phyloP scores from a whole-genome alignment of 2,113 vertebrate species.

The Saimiri boliviensis region DNA sequence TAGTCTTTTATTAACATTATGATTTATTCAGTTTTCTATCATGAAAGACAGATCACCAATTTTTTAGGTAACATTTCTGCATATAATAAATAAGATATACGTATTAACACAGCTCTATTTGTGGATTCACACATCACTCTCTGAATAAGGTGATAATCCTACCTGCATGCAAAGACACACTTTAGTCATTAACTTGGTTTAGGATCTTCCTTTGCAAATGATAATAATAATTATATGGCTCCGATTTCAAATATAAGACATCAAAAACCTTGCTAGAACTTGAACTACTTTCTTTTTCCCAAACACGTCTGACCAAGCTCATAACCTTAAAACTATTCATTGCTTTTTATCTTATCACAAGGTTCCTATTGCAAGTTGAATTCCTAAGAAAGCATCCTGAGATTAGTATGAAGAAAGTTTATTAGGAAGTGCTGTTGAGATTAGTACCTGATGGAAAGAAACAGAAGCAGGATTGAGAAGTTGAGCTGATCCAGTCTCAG shows the following conservation, averaged over 20 bases:
- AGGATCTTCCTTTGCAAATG: neutral
- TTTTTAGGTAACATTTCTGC: neutral
- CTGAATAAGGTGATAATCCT: neutral
- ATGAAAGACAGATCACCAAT: neutral
- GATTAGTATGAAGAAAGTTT: neutral
- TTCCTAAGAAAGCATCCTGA: neutral
- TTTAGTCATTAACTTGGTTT: neutral
- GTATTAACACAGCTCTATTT: neutral
- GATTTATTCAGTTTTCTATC: neutral
- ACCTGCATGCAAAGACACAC: neutral
- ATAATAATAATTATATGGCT: neutral
- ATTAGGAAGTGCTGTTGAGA: neutral
- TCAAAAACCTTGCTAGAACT: neutral
- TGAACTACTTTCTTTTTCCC: slow-evolving; percentile 10
- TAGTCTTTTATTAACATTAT: neutral
- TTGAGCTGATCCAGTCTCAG: neutral
- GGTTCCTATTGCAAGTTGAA: neutral
- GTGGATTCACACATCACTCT: neutral
- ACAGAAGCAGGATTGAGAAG: neutral
- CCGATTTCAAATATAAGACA: neutral
- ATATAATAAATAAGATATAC: neutral
- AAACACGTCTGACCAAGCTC: neutral
- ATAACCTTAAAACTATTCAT: neutral
- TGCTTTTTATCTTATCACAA: neutral
- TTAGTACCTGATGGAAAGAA: neutral